These are phyloP conservation scores for Neotoxoptera formosana DNA, from an alignment of 1,140 invertebrate species.

Conservation along the genomic window DNA sequence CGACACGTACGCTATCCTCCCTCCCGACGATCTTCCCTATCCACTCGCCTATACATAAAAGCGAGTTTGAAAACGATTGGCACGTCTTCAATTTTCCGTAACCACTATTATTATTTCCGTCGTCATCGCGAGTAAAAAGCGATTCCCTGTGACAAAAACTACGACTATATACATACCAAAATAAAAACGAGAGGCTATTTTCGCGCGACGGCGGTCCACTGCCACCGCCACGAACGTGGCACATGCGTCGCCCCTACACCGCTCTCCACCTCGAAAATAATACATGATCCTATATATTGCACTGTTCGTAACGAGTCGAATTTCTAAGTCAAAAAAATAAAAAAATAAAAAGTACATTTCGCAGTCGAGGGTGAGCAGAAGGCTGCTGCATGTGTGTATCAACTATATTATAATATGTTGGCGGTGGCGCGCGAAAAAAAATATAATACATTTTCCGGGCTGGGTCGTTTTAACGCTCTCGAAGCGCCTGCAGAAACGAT, in stretches of 20 bases:
- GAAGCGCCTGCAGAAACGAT: not conserved
- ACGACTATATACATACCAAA: not conserved
- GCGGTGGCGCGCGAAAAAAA: not conserved
- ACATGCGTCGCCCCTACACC: not conserved
- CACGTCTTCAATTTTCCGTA: constrained; percentile 55
- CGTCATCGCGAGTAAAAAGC: not conserved
- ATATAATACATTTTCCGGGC: not conserved
- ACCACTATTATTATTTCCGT: constrained; percentile 30
- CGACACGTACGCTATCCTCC: constrained; percentile 2
- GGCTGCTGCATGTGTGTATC: not conserved
- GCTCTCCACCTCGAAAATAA: not conserved
- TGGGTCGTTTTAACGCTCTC: not conserved
- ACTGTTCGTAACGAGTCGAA: not conserved
- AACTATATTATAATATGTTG: not conserved
- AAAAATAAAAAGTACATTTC: not conserved
- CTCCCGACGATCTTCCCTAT: not conserved
- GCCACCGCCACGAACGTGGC: not conserved
- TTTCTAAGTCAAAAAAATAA: not conserved
- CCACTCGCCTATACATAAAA: not conserved
- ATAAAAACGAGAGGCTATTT: not conserved
- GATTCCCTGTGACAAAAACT: constrained; percentile 2
- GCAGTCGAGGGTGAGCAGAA: not conserved
- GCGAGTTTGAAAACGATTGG: constrained; percentile 10
- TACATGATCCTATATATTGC: not conserved
- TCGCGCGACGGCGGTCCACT: not conserved